A percentile compares a stretch with the other conserved stretches of the same genome.
Conservation (phyloP, 2,888 invertebrate genomes). For the Chymomyza procnemis region DNA sequence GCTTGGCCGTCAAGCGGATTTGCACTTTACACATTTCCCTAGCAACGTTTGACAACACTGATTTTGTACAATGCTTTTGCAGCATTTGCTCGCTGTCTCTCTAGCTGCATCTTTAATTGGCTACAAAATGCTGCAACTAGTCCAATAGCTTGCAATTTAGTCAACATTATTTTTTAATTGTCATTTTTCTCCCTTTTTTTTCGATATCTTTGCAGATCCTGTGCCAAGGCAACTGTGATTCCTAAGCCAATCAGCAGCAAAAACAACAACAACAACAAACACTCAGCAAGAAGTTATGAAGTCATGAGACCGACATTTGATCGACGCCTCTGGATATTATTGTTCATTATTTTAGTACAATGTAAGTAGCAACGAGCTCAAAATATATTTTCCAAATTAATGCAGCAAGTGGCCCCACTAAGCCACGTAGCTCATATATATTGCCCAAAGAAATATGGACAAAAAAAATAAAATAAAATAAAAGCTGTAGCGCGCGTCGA, state of each 20-base stretch:
- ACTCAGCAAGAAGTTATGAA: slow-evolving; percentile 76
- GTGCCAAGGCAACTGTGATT: slow-evolving; percentile 23
- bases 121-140: slow-evolving; percentile 16
- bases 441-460: slow-evolving; percentile 23
- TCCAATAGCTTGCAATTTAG: background rate
- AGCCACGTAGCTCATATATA: slow-evolving; percentile 62
- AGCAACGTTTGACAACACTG: background rate
- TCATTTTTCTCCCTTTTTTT: background rate
- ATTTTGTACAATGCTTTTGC: background rate
- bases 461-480: background rate
- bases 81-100: background rate
- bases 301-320: slow-evolving; percentile 79
- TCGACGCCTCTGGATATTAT: slow-evolving; percentile 79
- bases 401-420: slow-evolving; percentile 55
- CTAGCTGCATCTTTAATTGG: slow-evolving; percentile 12
- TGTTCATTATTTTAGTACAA: slow-evolving; percentile 78
- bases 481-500: too few relatives aligned
- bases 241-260: background rate
- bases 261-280: slow-evolving; percentile 18
- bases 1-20: background rate
- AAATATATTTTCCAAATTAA: slow-evolving; percentile 48
- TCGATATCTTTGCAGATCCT: slow-evolving; percentile 29
- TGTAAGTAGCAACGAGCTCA: slow-evolving; percentile 70
- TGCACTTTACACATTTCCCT: background rate
- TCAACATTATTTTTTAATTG: background rate